Percentiles rank a stretch among this genome's conserved stretches.
Evolutionary conservation across 2,797 vertebrate species (phyloP).

Genomic region (Natrix natrix): DNA sequence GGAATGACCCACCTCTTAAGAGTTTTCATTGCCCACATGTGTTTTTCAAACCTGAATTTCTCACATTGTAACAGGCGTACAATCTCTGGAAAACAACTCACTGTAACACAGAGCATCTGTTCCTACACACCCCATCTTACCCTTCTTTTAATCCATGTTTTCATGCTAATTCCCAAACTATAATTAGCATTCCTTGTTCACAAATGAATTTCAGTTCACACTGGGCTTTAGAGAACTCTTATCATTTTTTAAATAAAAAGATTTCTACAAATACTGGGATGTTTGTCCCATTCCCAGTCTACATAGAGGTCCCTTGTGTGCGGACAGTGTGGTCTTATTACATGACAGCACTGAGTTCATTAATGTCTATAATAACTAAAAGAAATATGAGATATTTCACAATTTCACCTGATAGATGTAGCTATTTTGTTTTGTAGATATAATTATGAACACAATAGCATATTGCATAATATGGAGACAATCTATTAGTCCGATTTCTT

Average conservation of each 20-base stretch:
- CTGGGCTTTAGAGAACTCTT: neutral
- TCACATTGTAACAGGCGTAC: neutral
- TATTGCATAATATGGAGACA: slow-evolving; percentile 8
- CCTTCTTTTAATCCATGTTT: neutral
- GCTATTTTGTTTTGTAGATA: neutral
- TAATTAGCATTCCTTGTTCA: neutral
- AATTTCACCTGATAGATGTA: neutral
- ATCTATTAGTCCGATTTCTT: slow-evolving; percentile 9
- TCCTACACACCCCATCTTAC: neutral
- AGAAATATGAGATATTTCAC: neutral
- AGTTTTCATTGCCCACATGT: neutral
- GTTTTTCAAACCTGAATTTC: neutral
- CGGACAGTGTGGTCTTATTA: neutral
- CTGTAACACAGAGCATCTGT: neutral
- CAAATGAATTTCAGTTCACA: neutral
- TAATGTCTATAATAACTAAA: neutral
- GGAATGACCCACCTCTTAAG: neutral
- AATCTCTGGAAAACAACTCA: neutral
- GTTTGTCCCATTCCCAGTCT: neutral
- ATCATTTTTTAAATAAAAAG: neutral
- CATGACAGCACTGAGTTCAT: neutral
- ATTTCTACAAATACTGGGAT: neutral
- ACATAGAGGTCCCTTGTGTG: neutral
- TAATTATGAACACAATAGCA: neutral
- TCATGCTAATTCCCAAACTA: neutral